These are phyloP conservation scores for Scomber colias DNA, from an alignment of 2,113 vertebrate species.

Conservation along the genomic window DNA sequence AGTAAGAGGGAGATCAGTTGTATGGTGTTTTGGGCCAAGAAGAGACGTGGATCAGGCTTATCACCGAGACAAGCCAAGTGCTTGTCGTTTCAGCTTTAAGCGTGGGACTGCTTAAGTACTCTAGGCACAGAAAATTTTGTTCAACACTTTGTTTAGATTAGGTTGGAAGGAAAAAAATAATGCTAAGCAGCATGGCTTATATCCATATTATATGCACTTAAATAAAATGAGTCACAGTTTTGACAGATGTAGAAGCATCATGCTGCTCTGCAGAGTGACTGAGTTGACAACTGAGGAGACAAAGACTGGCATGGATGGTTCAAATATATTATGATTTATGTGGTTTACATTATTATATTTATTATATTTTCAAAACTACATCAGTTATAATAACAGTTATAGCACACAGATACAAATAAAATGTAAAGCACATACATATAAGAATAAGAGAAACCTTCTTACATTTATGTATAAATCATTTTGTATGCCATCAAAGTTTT, in stretches of 20 bases:
- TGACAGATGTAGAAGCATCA: slow-evolving; percentile 17
- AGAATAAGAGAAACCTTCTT: too few species aligned
- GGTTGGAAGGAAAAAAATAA: slow-evolving; percentile 35
- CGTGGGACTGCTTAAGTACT: slow-evolving; percentile 44
- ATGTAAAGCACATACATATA: too few species aligned
- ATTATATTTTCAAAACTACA: background rate
- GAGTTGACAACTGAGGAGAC: slow-evolving; percentile 12
- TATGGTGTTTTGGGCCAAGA: slow-evolving; percentile 49
- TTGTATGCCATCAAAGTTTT: background rate
- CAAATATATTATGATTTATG: background rate
- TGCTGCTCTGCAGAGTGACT: background rate
- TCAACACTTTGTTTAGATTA: slow-evolving; percentile 67
- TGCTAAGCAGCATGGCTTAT: slow-evolving; percentile 55
- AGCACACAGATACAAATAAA: too few species aligned
- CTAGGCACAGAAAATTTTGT: slow-evolving; percentile 50
- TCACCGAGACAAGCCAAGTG: slow-evolving; percentile 61
- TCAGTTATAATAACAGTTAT: background rate
- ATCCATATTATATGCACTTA: slow-evolving; percentile 49
- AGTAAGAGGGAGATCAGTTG: slow-evolving; percentile 46
- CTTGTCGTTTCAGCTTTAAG: slow-evolving; percentile 69
- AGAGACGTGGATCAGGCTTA: slow-evolving; percentile 61
- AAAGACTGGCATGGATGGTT: background rate
- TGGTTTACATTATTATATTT: background rate
- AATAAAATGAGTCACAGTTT: slow-evolving; percentile 32
- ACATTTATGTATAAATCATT: too few species aligned